Conservation (phyloP, 2,113 vertebrate genomes). For the Kryptolebias marmoratus region DNA sequence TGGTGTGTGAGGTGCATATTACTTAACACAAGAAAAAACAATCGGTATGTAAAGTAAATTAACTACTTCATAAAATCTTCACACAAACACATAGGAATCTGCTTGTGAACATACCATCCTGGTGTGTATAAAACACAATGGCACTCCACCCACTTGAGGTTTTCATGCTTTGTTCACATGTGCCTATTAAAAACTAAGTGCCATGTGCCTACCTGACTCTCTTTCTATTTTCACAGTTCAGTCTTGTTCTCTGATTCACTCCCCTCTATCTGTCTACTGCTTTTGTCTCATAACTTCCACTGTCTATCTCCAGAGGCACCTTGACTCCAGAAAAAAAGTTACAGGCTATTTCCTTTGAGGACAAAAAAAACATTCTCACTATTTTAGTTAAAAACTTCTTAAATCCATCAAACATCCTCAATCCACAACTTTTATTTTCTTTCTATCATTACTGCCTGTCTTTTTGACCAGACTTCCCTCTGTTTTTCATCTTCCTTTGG, state of each 20-base stretch:
- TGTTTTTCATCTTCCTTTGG: constrained; percentile 36
- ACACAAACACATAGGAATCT: background rate
- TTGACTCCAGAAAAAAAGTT: constrained; percentile 26
- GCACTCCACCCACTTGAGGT: constrained; percentile 45
- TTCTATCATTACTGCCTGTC: constrained; percentile 51
- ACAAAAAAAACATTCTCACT: background rate
- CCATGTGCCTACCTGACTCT: constrained; percentile 32
- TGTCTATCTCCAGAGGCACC: constrained; percentile 23
- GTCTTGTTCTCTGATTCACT: constrained; percentile 55
- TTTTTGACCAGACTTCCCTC: constrained; percentile 52
- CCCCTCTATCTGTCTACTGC: constrained; percentile 14
- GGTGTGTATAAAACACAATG: constrained; percentile 19
- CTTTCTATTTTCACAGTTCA: constrained; percentile 38
- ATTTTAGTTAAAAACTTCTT: constrained; percentile 57
- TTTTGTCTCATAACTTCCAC: constrained; percentile 48
- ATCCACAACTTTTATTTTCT: constrained; percentile 54
- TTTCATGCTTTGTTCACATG: constrained; percentile 41
- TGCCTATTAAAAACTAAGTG: constrained; percentile 33
- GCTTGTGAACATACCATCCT: background rate
- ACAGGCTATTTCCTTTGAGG: constrained; percentile 14
- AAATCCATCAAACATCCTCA: constrained; percentile 53
- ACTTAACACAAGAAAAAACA: background rate
- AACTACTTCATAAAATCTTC: background rate
- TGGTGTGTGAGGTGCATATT: background rate
- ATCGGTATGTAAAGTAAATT: background rate